Evolutionary conservation across 2,888 invertebrate species (phyloP).

Genomic region (Itoplectis maculator): DNA sequence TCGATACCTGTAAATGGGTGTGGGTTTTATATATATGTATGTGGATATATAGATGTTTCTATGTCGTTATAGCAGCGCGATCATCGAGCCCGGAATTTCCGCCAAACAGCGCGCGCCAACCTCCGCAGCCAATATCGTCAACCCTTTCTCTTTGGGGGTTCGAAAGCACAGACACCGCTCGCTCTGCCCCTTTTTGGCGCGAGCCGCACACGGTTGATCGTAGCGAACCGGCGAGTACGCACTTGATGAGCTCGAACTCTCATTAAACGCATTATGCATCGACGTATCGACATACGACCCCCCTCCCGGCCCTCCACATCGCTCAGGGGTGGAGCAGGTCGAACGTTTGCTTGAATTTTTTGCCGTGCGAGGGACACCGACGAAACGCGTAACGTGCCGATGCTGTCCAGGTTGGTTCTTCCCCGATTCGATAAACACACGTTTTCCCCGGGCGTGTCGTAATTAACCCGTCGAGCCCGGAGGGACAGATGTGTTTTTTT

Average conservation of each 20-base stretch:
- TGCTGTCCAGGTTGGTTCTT: too few relatives aligned
- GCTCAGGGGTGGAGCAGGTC: neutral
- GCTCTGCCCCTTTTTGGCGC: constrained; percentile 60
- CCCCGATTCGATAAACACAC: constrained; percentile 38
- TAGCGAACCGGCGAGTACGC: constrained; percentile 57
- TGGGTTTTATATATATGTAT: too few relatives aligned
- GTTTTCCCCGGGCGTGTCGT: constrained; percentile 15
- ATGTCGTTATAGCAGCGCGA: constrained; percentile 36
- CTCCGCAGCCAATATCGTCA: constrained; percentile 2
- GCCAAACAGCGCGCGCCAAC: neutral
- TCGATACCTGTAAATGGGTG: constrained; percentile 31
- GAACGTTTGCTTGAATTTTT: constrained; percentile 19
- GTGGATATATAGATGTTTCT: neutral
- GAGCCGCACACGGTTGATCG: constrained; percentile 42
- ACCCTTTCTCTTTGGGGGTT: constrained; percentile 48
- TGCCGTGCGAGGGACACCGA: neutral
- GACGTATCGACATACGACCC: constrained; percentile 22
- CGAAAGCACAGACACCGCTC: constrained; percentile 36
- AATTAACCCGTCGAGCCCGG: constrained; percentile 18
- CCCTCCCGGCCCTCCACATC: too few relatives aligned
- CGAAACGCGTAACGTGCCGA: neutral
- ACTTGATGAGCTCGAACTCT: constrained; percentile 75
- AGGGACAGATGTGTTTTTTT: neutral
- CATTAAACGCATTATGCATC: constrained; percentile 68
- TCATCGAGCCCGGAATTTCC: constrained; percentile 15